A percentile compares a stretch with the other conserved stretches of the same genome.
phyloP scores from a whole-genome alignment of 2,113 vertebrate genomes.

The Oncorhynchus gorbuscha region DNA sequence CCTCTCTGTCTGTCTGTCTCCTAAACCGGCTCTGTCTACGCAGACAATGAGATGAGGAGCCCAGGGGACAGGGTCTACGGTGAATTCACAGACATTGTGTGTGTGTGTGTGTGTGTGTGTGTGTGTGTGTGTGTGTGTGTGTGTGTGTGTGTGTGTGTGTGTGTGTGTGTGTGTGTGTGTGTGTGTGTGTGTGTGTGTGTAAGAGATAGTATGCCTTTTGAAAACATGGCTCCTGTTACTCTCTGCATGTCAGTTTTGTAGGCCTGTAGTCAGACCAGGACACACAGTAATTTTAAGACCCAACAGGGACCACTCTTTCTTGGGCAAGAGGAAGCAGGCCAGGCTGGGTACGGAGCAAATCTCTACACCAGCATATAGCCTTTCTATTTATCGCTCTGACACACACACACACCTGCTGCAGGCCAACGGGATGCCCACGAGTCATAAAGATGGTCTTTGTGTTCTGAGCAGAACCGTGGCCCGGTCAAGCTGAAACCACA shows the following conservation, averaged over 20 bases:
- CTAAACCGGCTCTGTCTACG: constrained; percentile 56
- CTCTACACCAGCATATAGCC: neutral
- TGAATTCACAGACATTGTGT: neutral
- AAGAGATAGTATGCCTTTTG: neutral
- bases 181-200: too few relatives aligned
- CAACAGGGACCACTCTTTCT: neutral
- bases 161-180: too few relatives aligned
- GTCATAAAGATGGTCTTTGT: constrained; percentile 39
- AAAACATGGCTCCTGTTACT: neutral
- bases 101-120: neutral
- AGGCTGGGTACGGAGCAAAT: neutral
- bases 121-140: neutral
- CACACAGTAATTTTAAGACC: neutral
- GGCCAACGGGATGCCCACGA: constrained; percentile 11
- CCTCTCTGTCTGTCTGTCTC: constrained; percentile 33
- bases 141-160: neutral
- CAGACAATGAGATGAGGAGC: constrained; percentile 47
- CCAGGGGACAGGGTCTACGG: neutral
- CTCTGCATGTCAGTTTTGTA: too few relatives aligned
- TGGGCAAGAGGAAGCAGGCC: neutral
- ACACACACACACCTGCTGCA: constrained; percentile 12
- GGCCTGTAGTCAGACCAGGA: neutral
- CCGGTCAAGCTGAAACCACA: constrained; percentile 43
- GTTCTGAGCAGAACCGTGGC: constrained; percentile 28
- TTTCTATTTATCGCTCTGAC: neutral